A percentile compares a stretch with the other conserved stretches of the same genome.
Evolutionary conservation across 2,797 vertebrate species (phyloP).

Genomic region (Mus caroli): DNA sequence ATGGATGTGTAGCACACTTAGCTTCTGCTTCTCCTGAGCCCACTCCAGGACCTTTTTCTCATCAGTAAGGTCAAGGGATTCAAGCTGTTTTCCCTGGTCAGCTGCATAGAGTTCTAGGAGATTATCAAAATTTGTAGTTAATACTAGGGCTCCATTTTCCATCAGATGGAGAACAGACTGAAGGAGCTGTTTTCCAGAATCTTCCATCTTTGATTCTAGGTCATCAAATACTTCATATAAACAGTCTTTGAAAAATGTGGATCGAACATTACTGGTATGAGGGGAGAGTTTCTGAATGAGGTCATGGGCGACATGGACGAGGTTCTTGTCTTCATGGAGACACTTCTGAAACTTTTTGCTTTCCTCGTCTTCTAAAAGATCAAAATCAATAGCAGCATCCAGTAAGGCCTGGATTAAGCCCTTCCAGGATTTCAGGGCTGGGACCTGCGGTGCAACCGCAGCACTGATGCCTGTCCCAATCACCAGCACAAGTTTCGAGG

Average conservation of each 20-base stretch:
- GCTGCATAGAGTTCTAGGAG: constrained; percentile 96
- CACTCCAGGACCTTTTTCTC: constrained; percentile 99
- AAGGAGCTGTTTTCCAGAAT: constrained; percentile 95
- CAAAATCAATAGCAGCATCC: constrained; percentile 97
- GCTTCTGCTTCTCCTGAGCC: constrained; percentile 96
- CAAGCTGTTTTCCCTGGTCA: constrained; percentile 95
- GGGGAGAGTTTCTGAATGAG: constrained; percentile 99
- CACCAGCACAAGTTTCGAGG: constrained; percentile 95
- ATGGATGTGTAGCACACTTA: constrained; percentile 97
- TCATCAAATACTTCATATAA: constrained; percentile 98
- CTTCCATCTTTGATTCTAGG: constrained; percentile 98
- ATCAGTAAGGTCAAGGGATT: constrained; percentile 97
- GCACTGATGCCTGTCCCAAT: constrained; percentile 98
- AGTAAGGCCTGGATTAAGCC: constrained; percentile 97
- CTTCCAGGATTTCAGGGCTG: constrained; percentile 97
- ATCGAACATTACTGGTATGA: constrained; percentile 96
- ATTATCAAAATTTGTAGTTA: constrained; percentile 99
- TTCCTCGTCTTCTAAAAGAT: constrained; percentile 97
- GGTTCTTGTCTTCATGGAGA: constrained; percentile 97
- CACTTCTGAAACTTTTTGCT: constrained; percentile 96
- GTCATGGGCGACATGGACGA: constrained; percentile 97
- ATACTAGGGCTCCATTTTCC: constrained; percentile 96
- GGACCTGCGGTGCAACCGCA: constrained; percentile 97
- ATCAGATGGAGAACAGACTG: constrained; percentile 96
- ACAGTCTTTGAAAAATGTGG: constrained; percentile 98